Evolutionary conservation across 2,888 invertebrate genomes (phyloP).

Genomic region (Stratiomys singularior): DNA sequence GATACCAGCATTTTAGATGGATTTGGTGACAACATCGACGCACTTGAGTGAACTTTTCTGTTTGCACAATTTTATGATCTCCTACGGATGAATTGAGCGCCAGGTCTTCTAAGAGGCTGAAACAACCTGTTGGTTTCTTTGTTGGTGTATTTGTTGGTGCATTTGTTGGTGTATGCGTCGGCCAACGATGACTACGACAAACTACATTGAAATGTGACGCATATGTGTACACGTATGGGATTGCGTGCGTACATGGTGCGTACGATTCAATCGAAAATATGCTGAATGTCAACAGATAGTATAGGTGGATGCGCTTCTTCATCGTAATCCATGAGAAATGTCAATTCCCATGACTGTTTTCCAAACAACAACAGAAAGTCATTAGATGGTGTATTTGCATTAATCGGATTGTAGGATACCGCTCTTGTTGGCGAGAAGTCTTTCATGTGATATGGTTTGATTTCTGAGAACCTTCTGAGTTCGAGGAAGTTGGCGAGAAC

Average conservation of each 20-base stretch:
- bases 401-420: constrained; percentile 37
- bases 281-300: constrained; percentile 35
- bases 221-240: background rate
- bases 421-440: background rate
- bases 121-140: background rate
- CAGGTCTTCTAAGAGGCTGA: constrained; percentile 19
- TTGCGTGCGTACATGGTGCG: background rate
- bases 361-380: constrained; percentile 47
- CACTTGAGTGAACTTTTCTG: constrained; percentile 40
- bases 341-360: constrained; percentile 50
- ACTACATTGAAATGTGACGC: background rate
- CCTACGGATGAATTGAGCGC: constrained; percentile 41
- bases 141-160: too few relatives aligned
- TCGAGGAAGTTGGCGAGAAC: background rate
- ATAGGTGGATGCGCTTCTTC: constrained; percentile 37
- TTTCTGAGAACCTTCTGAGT: background rate
- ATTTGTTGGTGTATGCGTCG: too few relatives aligned
- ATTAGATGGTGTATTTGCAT: constrained; percentile 48
- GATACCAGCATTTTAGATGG: background rate
- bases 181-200: too few relatives aligned
- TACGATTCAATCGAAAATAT: constrained; percentile 37
- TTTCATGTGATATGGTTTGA: background rate
- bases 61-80: constrained; percentile 43
- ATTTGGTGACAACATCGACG: constrained; percentile 42
- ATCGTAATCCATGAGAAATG: constrained; percentile 45